Conservation (phyloP, 2,113 vertebrate species). For the Hystrix cristata region DNA sequence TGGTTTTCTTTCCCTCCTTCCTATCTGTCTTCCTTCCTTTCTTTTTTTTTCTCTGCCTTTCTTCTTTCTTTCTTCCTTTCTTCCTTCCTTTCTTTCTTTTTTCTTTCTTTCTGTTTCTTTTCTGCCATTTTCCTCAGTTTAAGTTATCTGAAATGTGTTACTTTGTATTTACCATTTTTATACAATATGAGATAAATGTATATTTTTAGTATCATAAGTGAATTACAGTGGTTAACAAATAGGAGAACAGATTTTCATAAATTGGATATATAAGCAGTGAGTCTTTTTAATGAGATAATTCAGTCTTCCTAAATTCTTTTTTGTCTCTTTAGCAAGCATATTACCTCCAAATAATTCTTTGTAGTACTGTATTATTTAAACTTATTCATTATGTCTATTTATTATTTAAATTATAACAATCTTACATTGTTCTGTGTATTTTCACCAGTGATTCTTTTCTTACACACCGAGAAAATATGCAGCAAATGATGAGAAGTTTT, state of each 20-base stretch:
- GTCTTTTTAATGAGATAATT: slow-evolving; percentile 40
- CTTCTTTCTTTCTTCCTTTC: not conserved
- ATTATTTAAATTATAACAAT: fast-evolving
- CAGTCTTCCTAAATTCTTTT: not conserved
- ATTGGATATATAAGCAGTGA: not conserved
- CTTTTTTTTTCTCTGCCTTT: not conserved
- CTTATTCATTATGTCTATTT: not conserved
- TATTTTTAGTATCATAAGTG: slow-evolving; percentile 18
- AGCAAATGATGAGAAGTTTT: slow-evolving; percentile 93
- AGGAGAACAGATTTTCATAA: slow-evolving; percentile 25
- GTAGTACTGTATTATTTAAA: slow-evolving; percentile 13
- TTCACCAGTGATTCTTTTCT: slow-evolving; percentile 92
- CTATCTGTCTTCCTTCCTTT: not conserved
- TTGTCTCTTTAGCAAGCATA: slow-evolving; percentile 48
- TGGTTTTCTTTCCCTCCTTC: not conserved
- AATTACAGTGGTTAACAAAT: slow-evolving; percentile 36
- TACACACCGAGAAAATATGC: slow-evolving; percentile 92
- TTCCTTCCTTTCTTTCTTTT: not conserved
- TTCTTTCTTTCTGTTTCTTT: not conserved
- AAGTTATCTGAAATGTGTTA: not conserved
- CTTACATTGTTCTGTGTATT: slow-evolving; percentile 21
- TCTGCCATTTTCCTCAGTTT: not conserved
- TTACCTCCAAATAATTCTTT: slow-evolving; percentile 10
- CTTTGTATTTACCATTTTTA: slow-evolving; percentile 52
- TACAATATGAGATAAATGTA: not conserved